Evolutionary conservation across 2,888 invertebrate genomes (phyloP).

Genomic region (Nomada fabriciana): DNA sequence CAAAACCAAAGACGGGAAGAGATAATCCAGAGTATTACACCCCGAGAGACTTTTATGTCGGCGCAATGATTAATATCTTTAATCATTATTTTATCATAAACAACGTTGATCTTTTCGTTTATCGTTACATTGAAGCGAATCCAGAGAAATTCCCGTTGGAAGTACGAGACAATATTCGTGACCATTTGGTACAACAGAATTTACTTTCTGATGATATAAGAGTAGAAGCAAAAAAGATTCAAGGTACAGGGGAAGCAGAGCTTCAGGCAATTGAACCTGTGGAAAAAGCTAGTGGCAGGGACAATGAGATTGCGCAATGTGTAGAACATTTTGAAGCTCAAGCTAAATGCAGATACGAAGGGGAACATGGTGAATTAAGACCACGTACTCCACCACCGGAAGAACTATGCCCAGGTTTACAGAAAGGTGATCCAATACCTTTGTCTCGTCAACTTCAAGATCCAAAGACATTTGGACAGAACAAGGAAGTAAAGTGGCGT

Average conservation of each 20-base stretch:
- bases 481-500: conserved; percentile 68
- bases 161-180: conserved; percentile 88
- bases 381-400: conserved; percentile 56
- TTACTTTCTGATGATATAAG: conserved; percentile 86
- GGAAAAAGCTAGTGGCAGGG: neutral
- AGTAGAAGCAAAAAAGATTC: conserved; percentile 28
- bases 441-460: conserved; percentile 4
- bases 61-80: conserved; percentile 90
- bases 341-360: conserved; percentile 51
- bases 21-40: conserved; percentile 91
- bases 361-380: conserved; percentile 49
- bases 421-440: neutral
- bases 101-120: conserved; percentile 92
- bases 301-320: conserved; percentile 21
- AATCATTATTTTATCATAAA: conserved; percentile 91
- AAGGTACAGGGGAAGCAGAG: conserved; percentile 33
- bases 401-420: conserved; percentile 53
- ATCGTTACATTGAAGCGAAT: conserved; percentile 90
- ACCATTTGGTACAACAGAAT: conserved; percentile 89
- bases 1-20: conserved; percentile 89
- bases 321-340: conserved; percentile 38
- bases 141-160: conserved; percentile 89
- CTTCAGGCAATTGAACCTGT: neutral
- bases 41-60: conserved; percentile 92
- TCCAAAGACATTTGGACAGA: neutral